These are phyloP conservation scores for Pristiophorus japonicus DNA, from an alignment of 2,113 vertebrate genomes.

Conservation along the genomic window DNA sequence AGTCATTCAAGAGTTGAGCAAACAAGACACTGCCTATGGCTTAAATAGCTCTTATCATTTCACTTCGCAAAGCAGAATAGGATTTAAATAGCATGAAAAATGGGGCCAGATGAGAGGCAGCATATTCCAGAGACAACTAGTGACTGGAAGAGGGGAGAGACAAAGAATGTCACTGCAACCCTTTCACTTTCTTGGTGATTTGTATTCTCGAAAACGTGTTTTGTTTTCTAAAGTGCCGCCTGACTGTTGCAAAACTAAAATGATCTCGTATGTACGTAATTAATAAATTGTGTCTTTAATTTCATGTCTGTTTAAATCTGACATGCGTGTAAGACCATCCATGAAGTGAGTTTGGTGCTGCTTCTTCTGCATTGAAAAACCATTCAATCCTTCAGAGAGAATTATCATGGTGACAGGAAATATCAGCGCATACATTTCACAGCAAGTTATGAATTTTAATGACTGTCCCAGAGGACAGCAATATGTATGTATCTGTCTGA, in stretches of 20 bases:
- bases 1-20: neutral
- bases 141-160: neutral
- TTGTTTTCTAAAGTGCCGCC: neutral
- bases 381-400: neutral
- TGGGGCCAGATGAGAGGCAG: neutral
- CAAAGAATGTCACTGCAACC: neutral
- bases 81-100: neutral
- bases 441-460: slow-evolving; percentile 31
- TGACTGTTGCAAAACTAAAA: neutral
- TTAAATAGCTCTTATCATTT: slow-evolving; percentile 20
- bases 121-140: neutral
- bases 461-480: neutral
- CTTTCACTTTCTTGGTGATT: neutral
- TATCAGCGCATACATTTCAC: neutral
- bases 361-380: neutral
- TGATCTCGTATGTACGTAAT: neutral
- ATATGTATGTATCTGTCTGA: neutral
- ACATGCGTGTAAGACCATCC: neutral
- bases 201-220: neutral
- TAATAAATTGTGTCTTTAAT: neutral
- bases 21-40: neutral
- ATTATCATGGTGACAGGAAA: slow-evolving; percentile 9
- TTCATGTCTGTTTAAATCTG: neutral
- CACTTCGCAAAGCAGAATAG: neutral
- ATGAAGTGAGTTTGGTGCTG: neutral